A percentile compares a stretch with the other conserved stretches of the same genome.
phyloP scores from a whole-genome alignment of 2,113 vertebrate genomes.

The Lophochroa leadbeateri region DNA sequence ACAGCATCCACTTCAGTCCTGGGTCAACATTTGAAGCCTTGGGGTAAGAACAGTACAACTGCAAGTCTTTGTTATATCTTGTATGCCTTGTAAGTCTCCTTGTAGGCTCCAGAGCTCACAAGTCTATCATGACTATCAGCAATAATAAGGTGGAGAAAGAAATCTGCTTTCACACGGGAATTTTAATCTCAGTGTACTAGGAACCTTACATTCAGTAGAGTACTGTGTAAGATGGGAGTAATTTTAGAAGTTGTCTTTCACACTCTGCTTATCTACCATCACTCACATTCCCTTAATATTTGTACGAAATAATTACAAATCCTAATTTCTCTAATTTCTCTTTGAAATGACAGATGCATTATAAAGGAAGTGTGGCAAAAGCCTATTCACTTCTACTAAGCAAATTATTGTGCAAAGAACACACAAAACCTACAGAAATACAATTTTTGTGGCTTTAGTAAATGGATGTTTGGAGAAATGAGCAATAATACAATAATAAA shows the following conservation, averaged over 20 bases:
- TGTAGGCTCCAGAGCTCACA: not conserved
- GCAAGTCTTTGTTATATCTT: not conserved
- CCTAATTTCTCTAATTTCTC: not conserved
- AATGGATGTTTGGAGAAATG: not conserved
- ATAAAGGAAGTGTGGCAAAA: not conserved
- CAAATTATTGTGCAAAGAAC: not conserved
- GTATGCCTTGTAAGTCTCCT: not conserved
- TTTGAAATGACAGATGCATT: not conserved
- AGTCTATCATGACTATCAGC: not conserved
- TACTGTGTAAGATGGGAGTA: not conserved
- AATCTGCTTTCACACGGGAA: not conserved
- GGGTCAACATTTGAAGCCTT: not conserved
- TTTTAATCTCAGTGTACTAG: not conserved
- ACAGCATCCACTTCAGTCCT: not conserved
- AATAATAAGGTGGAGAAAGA: not conserved
- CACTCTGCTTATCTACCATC: not conserved
- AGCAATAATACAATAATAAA: not conserved
- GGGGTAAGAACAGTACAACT: not conserved
- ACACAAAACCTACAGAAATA: not conserved
- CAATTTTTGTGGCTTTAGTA: not conserved
- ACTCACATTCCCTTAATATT: not conserved
- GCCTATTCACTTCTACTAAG: not conserved
- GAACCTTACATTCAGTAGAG: not conserved
- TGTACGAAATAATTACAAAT: not conserved
- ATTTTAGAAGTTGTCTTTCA: not conserved